Base-by-base conservation (phyloP, 1,140 invertebrate species). In the Steinernema feltiae region DNA sequence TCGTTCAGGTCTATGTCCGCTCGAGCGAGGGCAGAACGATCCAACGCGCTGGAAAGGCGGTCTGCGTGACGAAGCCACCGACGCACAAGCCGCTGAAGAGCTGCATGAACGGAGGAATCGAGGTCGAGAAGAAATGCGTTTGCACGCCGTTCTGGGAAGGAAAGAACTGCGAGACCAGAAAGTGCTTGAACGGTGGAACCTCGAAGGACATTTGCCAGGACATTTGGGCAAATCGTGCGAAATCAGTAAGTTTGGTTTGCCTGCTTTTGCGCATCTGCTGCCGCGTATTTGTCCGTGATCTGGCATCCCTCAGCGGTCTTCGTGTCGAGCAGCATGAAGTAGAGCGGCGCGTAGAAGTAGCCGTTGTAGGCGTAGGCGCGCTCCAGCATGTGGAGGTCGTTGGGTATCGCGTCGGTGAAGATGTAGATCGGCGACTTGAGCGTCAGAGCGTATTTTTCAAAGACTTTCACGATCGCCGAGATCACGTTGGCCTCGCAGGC, bases 91-190 rank as follows among this genome's bases (percentile, higher is more conserved):
- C 80, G 1, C 70, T 32, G 29, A 41, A 48, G n/a, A 35, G 69
- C n/a, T 81, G 80, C 70, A 48, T 70, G 29, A 81, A 81, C 69
- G 80, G 80, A 76, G 80, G 76, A 32, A 70, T 81, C 2, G 31
- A 32, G n/a, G 73, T 69, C 0, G 80, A 80, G 32, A 69, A 32
- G 12, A 80, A 79, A 27, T 81, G 80, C 53, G 69, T 81, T 76
- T 81, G 80, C 70, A 75, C 70, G 1, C 27, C 53, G n/a, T 63
- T 63, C n/a, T 81, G 32, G 72, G 35, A 73, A n/a, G 80, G 80
- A 70, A 41, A 53, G 0, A 31, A 76, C 27, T 81, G 80, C 69
- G 73, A 81, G 63, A 78, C 75, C 17, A 29, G 70, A 12, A 18
- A 27, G 29, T 81, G 80, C 35, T 73, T 76, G 35, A 81, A 81